These are phyloP conservation scores for Drosophila santomea DNA, from an alignment of 1,140 invertebrate genomes.

Conservation along the genomic window DNA sequence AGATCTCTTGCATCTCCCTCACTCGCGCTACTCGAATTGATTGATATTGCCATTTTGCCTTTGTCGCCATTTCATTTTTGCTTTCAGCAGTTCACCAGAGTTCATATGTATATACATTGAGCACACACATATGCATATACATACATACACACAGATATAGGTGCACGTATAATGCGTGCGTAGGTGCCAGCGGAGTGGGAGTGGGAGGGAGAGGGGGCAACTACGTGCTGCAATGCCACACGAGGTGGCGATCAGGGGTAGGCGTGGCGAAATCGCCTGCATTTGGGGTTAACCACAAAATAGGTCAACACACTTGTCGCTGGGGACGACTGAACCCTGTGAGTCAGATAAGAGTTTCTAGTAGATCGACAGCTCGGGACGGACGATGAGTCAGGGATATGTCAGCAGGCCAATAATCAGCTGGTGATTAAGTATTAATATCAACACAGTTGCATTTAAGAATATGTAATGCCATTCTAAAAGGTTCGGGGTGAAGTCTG, in stretches of 20 bases:
- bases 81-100: conserved; percentile 65
- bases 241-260: not conserved
- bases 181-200: conserved; percentile 3
- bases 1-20: conserved; percentile 50
- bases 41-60: conserved; percentile 71
- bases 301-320: conserved; percentile 44
- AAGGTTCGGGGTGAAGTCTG: no score
- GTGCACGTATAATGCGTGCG: conserved; percentile 7
- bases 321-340: conserved; percentile 2
- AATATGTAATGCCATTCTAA: not conserved
- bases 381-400: conserved; percentile 22
- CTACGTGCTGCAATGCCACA: conserved; percentile 57
- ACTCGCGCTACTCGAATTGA: conserved; percentile 59
- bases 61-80: conserved; percentile 72
- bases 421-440: not conserved
- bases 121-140: not conserved
- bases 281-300: conserved; percentile 41
- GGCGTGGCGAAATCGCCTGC: conserved; percentile 5
- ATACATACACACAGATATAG: not conserved
- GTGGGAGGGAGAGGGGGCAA: not conserved
- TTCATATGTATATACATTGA: conserved; percentile 33
- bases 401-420: not conserved
- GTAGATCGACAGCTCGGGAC: conserved; percentile 11
- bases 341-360: conserved; percentile 35
- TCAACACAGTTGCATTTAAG: not conserved